Base-by-base conservation (phyloP, 2,113 vertebrate genomes). In the Ciconia maguari region DNA sequence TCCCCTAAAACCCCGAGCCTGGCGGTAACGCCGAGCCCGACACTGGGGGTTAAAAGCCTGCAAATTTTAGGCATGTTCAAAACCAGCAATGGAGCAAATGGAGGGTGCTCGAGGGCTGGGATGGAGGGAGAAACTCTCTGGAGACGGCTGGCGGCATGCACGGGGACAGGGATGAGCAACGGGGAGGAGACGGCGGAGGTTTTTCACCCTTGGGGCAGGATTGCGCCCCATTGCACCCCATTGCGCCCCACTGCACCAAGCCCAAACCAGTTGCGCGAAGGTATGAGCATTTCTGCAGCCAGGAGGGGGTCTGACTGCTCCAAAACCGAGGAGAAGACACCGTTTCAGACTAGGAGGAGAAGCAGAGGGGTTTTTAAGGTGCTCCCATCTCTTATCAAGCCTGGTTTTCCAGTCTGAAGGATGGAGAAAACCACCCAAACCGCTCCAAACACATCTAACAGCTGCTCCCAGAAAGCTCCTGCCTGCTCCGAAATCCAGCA, bases 11-110 rank as follows among this genome's bases (percentile, higher is more conserved):
- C 20, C n/a, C 29, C 2, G 7, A 61, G 16, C 41, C 29, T 2
- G 9, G 24, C 3, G 0, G 4, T 2, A 16, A 36, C 24, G 16
- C 41, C 0, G 2, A 48, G 7, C 11, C 11, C 1, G 2, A 46
- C 0, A 1, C 24, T 3, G 16, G 5, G n/a, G 55, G 34, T 6
- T 44, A 54, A 54, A 89, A 83, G 3, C 26, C 27, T 4, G 25
- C 11, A 6, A 13, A 4, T 64, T 79, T 79, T 5, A 36, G 17
- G 36, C 11, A 4, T 1, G 8, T 20, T 21, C 9, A 10, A 42
- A 60, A 4, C 0, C 3, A 8, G 22, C 10, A 8, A 16, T 2
- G n/a, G 55, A 41, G 41, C 15, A 1, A 30, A 17, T 2, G 11
- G 66, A n/a, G 34, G 42, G 41, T 2, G 41, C 22, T 32, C 2